Evolutionary conservation across 1,140 invertebrate genomes (phyloP).

Genomic region (Oedothorax gibbosus): DNA sequence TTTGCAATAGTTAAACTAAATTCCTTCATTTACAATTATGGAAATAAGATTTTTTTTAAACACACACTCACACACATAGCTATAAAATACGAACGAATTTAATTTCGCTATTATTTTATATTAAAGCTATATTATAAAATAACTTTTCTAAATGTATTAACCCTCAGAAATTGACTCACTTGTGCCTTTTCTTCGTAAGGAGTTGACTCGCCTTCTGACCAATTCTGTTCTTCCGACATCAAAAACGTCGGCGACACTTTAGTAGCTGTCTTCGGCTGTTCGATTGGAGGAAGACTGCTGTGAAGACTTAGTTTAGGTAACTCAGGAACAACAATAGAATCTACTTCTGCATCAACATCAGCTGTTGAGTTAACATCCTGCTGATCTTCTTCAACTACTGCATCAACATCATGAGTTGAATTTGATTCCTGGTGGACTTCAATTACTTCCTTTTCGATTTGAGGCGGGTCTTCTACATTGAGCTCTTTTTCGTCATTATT

Average conservation of each 20-base stretch:
- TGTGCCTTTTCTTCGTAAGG: conserved; percentile 36
- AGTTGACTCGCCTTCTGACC: conserved; percentile 41
- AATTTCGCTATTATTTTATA: too few species aligned
- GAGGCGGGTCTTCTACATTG: neutral
- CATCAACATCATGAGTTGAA: neutral
- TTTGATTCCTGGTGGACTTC: neutral
- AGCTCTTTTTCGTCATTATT: neutral
- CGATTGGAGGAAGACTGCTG: neutral
- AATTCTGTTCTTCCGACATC: conserved; percentile 12
- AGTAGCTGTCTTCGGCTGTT: neutral
- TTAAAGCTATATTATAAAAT: too few species aligned
- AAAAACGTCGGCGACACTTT: conserved; percentile 30
- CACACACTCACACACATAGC: too few species aligned
- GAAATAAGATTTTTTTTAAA: too few species aligned
- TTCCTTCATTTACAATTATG: too few species aligned
- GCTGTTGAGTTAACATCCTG: neutral
- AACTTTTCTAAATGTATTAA: neutral
- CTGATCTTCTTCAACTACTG: neutral
- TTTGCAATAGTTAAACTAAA: too few species aligned
- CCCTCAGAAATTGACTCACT: neutral
- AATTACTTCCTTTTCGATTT: neutral
- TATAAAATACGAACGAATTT: too few species aligned
- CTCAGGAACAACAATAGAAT: neutral
- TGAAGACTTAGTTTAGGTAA: neutral
- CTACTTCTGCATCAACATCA: neutral